Percentiles rank a stretch among this genome's conserved stretches.
Evolutionary conservation across 2,113 vertebrate genomes (phyloP).

Genomic region (Rhombomys opimus): DNA sequence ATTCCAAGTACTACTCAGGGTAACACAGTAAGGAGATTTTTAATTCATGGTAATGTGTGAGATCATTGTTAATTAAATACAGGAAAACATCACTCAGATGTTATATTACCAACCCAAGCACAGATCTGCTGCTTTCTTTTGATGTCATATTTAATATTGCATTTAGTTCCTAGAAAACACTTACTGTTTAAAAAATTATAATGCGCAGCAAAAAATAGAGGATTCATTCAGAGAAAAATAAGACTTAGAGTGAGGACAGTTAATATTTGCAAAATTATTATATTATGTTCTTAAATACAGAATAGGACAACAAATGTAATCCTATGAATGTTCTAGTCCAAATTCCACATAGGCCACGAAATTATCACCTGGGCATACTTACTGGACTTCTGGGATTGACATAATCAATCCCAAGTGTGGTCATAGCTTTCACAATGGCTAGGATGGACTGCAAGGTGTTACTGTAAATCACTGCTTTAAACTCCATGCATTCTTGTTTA

Average conservation of each 20-base stretch:
- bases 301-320: background rate
- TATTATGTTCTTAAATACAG: background rate
- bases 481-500: slow-evolving; percentile 86
- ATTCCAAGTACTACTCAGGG: background rate
- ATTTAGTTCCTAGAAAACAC: background rate
- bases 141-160: background rate
- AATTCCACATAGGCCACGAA: accelerated
- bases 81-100: background rate
- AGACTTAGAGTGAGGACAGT: background rate
- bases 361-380: slow-evolving; percentile 73
- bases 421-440: slow-evolving; percentile 88
- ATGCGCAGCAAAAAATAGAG: background rate
- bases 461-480: slow-evolving; percentile 85
- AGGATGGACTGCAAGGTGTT: slow-evolving; percentile 87
- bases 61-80: background rate
- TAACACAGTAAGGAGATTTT: background rate
- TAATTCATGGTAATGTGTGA: background rate
- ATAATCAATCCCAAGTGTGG: slow-evolving; percentile 84
- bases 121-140: background rate
- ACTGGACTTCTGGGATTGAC: slow-evolving; percentile 84
- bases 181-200: background rate
- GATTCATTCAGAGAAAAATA: slow-evolving; percentile 6
- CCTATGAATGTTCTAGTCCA: background rate
- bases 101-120: background rate
- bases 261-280: background rate